Evolutionary conservation across 2,113 vertebrate species (phyloP).

Genomic region (Cottus gobio): DNA sequence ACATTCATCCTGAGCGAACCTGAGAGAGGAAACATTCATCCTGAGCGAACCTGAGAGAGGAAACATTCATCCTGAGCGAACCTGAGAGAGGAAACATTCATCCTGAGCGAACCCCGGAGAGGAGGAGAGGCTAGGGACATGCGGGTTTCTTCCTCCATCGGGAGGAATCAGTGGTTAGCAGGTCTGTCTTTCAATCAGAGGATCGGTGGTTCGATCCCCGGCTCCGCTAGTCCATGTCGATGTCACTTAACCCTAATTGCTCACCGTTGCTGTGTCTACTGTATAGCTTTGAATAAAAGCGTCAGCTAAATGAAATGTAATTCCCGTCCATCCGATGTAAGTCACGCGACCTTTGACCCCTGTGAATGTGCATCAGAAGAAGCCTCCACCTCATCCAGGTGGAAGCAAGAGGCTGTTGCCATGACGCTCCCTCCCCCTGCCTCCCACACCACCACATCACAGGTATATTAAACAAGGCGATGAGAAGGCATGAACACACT

Average conservation of each 20-base stretch:
- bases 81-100: conserved; percentile 35
- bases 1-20: too few relatives aligned
- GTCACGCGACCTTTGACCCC: conserved; percentile 5
- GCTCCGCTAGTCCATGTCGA: too few relatives aligned
- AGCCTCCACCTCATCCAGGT: conserved; percentile 30
- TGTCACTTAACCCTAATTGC: too few relatives aligned
- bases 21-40: conserved; percentile 33
- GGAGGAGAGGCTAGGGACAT: neutral
- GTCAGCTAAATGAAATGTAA: too few relatives aligned
- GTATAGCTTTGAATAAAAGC: too few relatives aligned
- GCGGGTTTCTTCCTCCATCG: neutral
- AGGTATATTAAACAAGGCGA: conserved; percentile 7
- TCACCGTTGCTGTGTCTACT: too few relatives aligned
- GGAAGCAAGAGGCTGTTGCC: conserved; percentile 47
- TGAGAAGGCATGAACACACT: neutral
- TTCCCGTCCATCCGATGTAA: conserved; percentile 27
- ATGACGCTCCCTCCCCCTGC: conserved; percentile 29
- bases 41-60: too few relatives aligned
- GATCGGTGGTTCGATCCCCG: too few relatives aligned
- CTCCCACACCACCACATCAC: neutral
- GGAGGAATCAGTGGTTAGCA: too few relatives aligned
- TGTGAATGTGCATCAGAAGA: neutral
- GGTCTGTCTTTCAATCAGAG: too few relatives aligned
- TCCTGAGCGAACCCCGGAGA: neutral
- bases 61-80: neutral